phyloP scores from a whole-genome alignment of 2,888 invertebrate species.

The Ochropacha duplaris region DNA sequence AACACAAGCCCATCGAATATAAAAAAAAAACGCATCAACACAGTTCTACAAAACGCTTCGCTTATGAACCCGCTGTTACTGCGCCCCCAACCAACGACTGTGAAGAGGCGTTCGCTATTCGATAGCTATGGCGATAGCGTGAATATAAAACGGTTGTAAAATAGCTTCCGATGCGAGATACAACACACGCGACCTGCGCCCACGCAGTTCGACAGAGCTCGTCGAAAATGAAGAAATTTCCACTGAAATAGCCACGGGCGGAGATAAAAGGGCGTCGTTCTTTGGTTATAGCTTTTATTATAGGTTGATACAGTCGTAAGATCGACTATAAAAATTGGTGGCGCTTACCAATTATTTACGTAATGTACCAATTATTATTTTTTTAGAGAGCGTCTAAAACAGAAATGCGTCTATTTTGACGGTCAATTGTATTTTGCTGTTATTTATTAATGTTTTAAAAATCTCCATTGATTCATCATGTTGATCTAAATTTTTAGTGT shows the following conservation, averaged over 20 bases:
- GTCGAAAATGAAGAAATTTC: slow-evolving; percentile 48
- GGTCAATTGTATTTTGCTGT: not conserved
- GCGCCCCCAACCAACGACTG: slow-evolving; percentile 8
- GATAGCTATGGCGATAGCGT: slow-evolving; percentile 25
- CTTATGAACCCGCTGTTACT: not conserved
- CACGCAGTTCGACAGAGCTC: slow-evolving; percentile 42
- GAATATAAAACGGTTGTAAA: slow-evolving; percentile 58
- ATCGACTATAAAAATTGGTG: slow-evolving; percentile 3
- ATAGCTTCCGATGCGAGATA: slow-evolving; percentile 47
- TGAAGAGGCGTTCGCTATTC: slow-evolving; percentile 31
- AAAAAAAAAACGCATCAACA: too few species aligned
- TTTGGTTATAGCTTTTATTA: slow-evolving; percentile 4
- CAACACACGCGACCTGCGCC: slow-evolving; percentile 37
- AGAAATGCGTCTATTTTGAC: not conserved
- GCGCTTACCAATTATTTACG: not conserved
- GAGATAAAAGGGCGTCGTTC: slow-evolving; percentile 3
- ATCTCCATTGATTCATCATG: not conserved
- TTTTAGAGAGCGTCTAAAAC: not conserved
- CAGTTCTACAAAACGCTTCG: not conserved
- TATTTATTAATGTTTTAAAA: not conserved
- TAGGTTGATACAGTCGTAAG: not conserved
- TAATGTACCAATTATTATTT: slow-evolving; percentile 1
- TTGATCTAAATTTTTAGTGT: not conserved
- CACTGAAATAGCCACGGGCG: slow-evolving; percentile 14
- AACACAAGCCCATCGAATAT: too few species aligned